Conservation (phyloP, 2,888 invertebrate genomes). For the Drosophila maculinotata region DNA sequence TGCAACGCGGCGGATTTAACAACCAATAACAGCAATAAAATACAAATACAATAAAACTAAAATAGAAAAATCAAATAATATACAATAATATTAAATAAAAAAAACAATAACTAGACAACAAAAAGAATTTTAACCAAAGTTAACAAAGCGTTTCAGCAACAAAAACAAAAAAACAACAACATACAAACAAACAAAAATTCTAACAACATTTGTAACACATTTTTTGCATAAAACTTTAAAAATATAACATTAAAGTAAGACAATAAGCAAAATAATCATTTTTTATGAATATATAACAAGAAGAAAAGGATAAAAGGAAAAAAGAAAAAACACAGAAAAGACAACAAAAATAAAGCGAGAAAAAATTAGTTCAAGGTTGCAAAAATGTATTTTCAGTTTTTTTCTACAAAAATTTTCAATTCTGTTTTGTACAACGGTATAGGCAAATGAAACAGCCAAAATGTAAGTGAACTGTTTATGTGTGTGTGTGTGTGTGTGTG, state of each 20-base stretch:
- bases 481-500: constrained; percentile 26
- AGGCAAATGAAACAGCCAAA: constrained; percentile 34
- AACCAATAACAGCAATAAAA: constrained; percentile 31
- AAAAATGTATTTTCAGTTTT: constrained; percentile 53
- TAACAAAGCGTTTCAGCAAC: constrained; percentile 79
- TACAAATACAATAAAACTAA: constrained; percentile 25
- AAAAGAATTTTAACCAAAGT: constrained; percentile 74
- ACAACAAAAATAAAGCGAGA: constrained; percentile 19
- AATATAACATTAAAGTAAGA: constrained; percentile 27
- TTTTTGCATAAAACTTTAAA: constrained; percentile 53
- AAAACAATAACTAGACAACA: constrained; percentile 63
- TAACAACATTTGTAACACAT: constrained; percentile 54
- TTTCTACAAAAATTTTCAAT: constrained; percentile 33
- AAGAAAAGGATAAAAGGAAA: constrained; percentile 1
- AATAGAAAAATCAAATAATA: constrained; percentile 43
- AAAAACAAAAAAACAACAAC: constrained; percentile 40
- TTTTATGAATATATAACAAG: constrained; percentile 38
- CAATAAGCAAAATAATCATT: constrained; percentile 38
- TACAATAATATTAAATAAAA: constrained; percentile 35
- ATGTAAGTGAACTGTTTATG: constrained; percentile 43
- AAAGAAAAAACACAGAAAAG: constrained; percentile 7
- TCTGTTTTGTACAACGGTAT: constrained; percentile 32
- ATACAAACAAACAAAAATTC: constrained; percentile 24
- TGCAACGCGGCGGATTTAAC: constrained; percentile 77
- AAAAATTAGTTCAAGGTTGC: constrained; percentile 65